Evolutionary conservation across 30 jellyfish, hydroid and myxozoan species (phyloP).

Genomic region (Cassiopea xamachana): DNA sequence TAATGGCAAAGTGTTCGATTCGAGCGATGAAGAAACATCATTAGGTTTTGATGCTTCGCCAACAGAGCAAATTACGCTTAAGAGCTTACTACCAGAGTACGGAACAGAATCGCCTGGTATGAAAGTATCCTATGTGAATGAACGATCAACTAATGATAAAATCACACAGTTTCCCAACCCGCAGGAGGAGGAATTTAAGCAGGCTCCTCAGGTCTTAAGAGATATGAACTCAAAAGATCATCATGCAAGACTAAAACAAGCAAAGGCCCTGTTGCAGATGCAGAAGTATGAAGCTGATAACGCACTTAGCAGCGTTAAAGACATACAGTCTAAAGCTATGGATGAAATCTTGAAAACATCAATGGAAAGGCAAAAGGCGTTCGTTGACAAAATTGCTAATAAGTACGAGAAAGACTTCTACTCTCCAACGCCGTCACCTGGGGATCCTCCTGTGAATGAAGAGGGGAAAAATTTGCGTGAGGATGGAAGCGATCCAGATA

Average conservation of each 20-base stretch:
- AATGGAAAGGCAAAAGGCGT: conserved; percentile 73
- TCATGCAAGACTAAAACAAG: conserved; percentile 51
- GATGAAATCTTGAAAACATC: conserved; percentile 50
- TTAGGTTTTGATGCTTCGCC: conserved; percentile 12
- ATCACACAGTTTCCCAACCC: conserved; percentile 11
- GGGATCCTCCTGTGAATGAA: conserved; percentile 15
- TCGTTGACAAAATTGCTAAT: conserved; percentile 58
- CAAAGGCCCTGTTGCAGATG: conserved; percentile 64
- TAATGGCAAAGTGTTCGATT: not conserved
- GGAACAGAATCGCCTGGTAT: conserved; percentile 60
- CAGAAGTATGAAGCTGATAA: conserved; percentile 82
- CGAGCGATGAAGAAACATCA: not conserved
- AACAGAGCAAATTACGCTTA: conserved; percentile 34
- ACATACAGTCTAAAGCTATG: conserved; percentile 50
- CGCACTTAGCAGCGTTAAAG: conserved; percentile 66
- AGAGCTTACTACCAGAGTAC: conserved; percentile 72
- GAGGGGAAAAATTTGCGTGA: not conserved
- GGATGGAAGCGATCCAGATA: conserved; percentile 18
- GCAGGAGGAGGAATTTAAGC: conserved; percentile 21
- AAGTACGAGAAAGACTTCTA: conserved; percentile 61
- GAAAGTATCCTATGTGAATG: not conserved
- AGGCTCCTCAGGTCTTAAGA: conserved; percentile 21
- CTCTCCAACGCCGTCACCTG: conserved; percentile 18
- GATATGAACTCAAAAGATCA: conserved; percentile 68
- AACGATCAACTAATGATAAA: not conserved